Evolutionary conservation across 2,888 invertebrate genomes (phyloP).

Genomic region (Drosophila anceps): DNA sequence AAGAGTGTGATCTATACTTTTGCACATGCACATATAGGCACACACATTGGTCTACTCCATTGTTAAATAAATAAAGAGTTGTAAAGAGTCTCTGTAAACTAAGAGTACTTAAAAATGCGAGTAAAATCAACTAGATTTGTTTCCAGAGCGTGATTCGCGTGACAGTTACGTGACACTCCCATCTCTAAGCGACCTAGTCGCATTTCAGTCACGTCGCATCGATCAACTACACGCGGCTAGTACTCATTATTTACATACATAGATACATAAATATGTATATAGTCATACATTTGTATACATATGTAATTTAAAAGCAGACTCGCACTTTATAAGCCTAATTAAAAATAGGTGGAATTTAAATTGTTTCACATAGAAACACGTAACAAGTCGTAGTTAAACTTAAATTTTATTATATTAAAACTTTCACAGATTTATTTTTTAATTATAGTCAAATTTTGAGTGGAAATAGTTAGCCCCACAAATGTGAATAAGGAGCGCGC

Average conservation of each 20-base stretch:
- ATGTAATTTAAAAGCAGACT: not conserved
- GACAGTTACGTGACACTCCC: constrained; percentile 50
- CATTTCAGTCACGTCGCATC: constrained; percentile 59
- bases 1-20: too few relatives aligned
- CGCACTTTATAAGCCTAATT: constrained; percentile 4
- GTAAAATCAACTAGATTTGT: not conserved
- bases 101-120: not conserved
- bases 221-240: constrained; percentile 30
- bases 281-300: not conserved
- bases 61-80: not conserved
- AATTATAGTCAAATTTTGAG: not conserved
- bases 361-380: constrained; percentile 5
- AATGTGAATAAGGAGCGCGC: constrained; percentile 87
- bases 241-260: constrained; percentile 6
- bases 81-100: not conserved
- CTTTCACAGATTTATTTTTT: constrained; percentile 10
- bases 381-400: not conserved
- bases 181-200: constrained; percentile 37
- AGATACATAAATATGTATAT: constrained; percentile 31
- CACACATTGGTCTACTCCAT: not conserved
- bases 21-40: too few relatives aligned
- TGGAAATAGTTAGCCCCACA: constrained; percentile 11
- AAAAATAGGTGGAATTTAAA: not conserved
- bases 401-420: constrained; percentile 9
- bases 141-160: constrained; percentile 48